Evolutionary conservation across 2,113 vertebrate species (phyloP).

Genomic region (Crotophaga sulcirostris): DNA sequence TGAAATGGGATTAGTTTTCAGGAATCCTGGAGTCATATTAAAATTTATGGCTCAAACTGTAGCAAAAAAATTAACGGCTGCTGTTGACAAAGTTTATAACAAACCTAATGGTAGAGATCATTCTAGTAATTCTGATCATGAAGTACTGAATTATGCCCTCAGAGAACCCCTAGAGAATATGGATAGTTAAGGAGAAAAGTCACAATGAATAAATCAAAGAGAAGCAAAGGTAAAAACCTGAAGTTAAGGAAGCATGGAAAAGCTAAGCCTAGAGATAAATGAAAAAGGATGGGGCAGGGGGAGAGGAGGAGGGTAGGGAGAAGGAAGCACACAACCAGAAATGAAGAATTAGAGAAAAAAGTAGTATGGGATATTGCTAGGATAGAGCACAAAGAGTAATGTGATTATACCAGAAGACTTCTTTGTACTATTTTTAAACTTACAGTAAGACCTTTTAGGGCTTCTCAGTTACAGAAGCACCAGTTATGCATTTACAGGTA

Average conservation of each 20-base stretch:
- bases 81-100: conserved; percentile 34
- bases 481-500: background rate
- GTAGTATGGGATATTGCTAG: background rate
- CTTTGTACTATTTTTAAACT: background rate
- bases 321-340: background rate
- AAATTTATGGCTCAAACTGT: background rate
- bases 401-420: background rate
- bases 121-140: conserved; percentile 33
- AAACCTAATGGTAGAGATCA: conserved; percentile 17
- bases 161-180: conserved; percentile 14
- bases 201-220: conserved; percentile 60
- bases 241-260: conserved; percentile 12
- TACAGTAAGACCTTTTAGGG: background rate
- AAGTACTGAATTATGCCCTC: conserved; percentile 30
- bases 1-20: background rate
- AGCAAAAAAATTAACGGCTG: background rate
- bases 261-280: conserved; percentile 46
- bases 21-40: background rate
- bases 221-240: conserved; percentile 29
- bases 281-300: background rate
- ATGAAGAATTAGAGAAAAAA: background rate
- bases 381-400: background rate
- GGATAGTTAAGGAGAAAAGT: conserved; percentile 11
- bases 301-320: too few relatives aligned
- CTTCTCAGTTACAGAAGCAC: background rate